These are phyloP conservation scores for Elachura formosa DNA, from an alignment of 2,113 vertebrate genomes.

Conservation along the genomic window DNA sequence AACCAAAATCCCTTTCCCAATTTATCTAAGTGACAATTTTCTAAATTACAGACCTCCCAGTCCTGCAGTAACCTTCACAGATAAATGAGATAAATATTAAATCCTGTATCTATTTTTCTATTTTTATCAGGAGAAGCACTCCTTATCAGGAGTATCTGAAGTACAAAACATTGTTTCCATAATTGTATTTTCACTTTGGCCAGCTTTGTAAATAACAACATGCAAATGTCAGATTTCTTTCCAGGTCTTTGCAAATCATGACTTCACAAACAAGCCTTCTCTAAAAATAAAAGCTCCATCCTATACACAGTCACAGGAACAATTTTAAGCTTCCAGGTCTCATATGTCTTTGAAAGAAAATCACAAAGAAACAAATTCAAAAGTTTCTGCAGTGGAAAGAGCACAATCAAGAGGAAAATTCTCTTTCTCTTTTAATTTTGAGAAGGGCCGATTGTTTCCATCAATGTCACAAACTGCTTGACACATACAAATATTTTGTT, in stretches of 20 bases:
- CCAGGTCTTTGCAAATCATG: background rate
- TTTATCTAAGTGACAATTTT: background rate
- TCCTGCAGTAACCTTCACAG: background rate
- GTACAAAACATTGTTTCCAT: background rate
- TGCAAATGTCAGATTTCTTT: background rate
- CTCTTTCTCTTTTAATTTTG: background rate
- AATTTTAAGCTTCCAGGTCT: background rate
- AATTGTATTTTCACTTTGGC: background rate
- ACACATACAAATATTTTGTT: background rate
- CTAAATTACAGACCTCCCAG: background rate
- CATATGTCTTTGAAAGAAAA: background rate
- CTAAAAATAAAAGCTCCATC: background rate
- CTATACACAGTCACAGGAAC: background rate
- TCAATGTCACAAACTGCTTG: background rate
- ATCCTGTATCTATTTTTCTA: background rate
- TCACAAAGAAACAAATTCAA: background rate
- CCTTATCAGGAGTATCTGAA: background rate
- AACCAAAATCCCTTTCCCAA: background rate
- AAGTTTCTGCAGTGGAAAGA: background rate
- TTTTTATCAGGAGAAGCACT: background rate
- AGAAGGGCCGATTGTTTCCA: background rate
- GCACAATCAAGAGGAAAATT: background rate
- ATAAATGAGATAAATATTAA: background rate
- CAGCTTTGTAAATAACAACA: background rate
- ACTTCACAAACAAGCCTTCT: background rate